Percentiles rank a stretch among this genome's conserved stretches.
phyloP scores from a whole-genome alignment of 2,113 vertebrate genomes.

The Nymphicus hollandicus region DNA sequence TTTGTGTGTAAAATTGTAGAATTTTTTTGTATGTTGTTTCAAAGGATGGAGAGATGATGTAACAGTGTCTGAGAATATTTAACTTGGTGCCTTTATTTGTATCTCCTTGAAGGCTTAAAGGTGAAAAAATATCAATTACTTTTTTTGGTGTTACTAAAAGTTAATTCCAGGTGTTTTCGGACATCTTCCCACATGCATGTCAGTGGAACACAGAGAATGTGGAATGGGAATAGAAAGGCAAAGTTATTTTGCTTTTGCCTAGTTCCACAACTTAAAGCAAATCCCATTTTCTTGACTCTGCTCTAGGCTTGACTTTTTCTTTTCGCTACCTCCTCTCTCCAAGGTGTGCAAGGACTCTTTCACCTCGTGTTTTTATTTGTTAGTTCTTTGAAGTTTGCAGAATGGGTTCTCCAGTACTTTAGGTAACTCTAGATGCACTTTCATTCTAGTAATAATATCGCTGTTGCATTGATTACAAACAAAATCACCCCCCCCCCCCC shows the following conservation, averaged over 20 bases:
- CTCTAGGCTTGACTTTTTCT: background rate
- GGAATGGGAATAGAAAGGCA: background rate
- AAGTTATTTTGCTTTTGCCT: background rate
- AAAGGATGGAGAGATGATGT: background rate
- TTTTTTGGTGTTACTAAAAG: background rate
- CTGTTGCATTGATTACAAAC: background rate
- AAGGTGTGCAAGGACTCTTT: background rate
- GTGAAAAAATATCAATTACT: background rate
- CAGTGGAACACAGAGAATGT: background rate
- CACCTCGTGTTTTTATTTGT: background rate
- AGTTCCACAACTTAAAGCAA: background rate
- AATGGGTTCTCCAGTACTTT: background rate
- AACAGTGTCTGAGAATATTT: background rate
- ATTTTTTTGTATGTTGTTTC: background rate
- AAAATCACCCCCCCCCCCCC: accelerated
- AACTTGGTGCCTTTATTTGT: background rate
- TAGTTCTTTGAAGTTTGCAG: background rate
- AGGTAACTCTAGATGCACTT: background rate
- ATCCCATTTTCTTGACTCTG: background rate
- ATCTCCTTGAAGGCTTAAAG: background rate
- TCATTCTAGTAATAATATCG: background rate
- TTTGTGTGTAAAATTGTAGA: background rate
- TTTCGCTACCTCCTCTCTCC: accelerated
- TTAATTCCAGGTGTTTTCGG: background rate
- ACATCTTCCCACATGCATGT: background rate